A percentile compares a stretch with the other conserved stretches of the same genome.
phyloP scores from a whole-genome alignment of 2,797 vertebrate species.

The Danio choprae region DNA sequence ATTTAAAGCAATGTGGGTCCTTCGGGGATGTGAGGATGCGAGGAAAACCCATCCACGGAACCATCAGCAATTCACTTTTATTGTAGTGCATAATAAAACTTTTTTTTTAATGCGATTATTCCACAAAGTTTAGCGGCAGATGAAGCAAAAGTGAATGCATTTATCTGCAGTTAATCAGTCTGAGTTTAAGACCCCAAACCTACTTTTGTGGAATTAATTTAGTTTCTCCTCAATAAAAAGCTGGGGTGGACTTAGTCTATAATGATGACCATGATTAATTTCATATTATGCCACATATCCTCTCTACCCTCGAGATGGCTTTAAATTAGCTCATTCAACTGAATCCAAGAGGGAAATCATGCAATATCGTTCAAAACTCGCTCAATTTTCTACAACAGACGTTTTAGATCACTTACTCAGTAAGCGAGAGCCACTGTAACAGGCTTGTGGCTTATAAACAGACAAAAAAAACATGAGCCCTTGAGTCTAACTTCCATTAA shows the following conservation, averaged over 20 bases:
- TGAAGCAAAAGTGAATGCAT: conserved; percentile 53
- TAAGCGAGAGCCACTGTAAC: background rate
- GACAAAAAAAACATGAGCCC: background rate
- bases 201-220: conserved; percentile 50
- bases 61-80: conserved; percentile 49
- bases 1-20: conserved; percentile 53
- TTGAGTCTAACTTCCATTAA: background rate
- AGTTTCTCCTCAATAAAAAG: conserved; percentile 54
- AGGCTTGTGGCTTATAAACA: background rate
- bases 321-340: conserved; percentile 46
- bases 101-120: conserved; percentile 53
- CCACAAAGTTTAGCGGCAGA: conserved; percentile 47
- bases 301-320: conserved; percentile 14
- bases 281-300: conserved; percentile 50
- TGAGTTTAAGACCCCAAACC: conserved; percentile 25
- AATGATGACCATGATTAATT: conserved; percentile 64
- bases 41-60: conserved; percentile 50
- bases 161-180: conserved; percentile 64
- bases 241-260: conserved; percentile 22
- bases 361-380: conserved; percentile 30
- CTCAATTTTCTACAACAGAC: conserved; percentile 18
- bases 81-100: conserved; percentile 44
- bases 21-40: conserved; percentile 35
- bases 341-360: conserved; percentile 35
- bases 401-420: conserved; percentile 11